These are phyloP conservation scores for Anser cygnoides DNA, from an alignment of 2,113 vertebrate species.

Conservation along the genomic window DNA sequence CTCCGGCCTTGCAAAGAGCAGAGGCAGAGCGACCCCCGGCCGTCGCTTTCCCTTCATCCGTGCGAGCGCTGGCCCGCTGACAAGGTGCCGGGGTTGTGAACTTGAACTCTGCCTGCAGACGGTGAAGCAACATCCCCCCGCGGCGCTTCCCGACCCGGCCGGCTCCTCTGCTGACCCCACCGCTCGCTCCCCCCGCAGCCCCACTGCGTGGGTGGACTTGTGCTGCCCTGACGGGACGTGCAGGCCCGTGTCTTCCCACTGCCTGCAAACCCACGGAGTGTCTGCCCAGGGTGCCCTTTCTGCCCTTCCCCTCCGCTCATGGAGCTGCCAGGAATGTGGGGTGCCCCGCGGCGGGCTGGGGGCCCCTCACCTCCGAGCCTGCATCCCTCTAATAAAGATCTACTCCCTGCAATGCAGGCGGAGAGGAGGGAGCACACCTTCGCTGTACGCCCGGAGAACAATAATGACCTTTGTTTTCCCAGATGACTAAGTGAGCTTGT, in stretches of 20 bases:
- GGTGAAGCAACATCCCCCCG: neutral
- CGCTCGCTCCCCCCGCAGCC: accelerated
- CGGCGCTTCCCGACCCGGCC: neutral
- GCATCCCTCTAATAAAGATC: neutral
- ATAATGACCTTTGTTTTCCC: neutral
- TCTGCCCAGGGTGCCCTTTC: neutral
- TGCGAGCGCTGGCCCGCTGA: accelerated
- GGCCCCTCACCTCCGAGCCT: neutral
- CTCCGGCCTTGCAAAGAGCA: neutral
- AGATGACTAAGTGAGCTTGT: neutral
- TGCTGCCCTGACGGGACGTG: neutral
- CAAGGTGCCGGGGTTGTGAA: neutral
- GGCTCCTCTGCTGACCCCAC: accelerated
- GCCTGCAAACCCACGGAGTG: neutral
- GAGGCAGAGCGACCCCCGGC: accelerated
- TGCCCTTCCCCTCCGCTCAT: neutral
- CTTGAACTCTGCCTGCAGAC: neutral
- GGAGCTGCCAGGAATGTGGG: neutral
- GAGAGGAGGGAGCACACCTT: neutral
- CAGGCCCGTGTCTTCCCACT: accelerated
- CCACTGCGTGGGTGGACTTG: neutral
- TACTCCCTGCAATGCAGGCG: neutral
- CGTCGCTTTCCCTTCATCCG: accelerated
- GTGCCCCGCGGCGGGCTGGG: neutral
- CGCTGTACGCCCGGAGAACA: neutral